A percentile compares a stretch with the other conserved stretches of the same genome.
Conservation (phyloP, 1,140 invertebrate species). For the Bombyx mori region ASM3026992v2 NC_085127.1:11047501-11048000, state of each 20-base stretch:
- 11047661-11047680: too few species aligned
- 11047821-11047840: conserved; percentile 12
- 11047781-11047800: conserved; percentile 38
- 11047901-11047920: conserved; percentile 34
- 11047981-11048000: conserved; percentile 4
- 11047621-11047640: too few species aligned
- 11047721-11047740: too few species aligned
- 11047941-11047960: conserved; percentile 51
- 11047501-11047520: not conserved
- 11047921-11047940: conserved; percentile 36
- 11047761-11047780: conserved; percentile 23
- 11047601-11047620: too few species aligned
- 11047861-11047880: conserved; percentile 48
- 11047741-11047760: not conserved
- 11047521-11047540: not conserved
- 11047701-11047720: too few species aligned
- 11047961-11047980: conserved; percentile 58
- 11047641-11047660: too few species aligned
- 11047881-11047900: conserved; percentile 28
- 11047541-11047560: too few species aligned
- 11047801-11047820: conserved; percentile 51
- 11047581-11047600: too few species aligned
- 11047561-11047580: too few species aligned
- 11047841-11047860: conserved; percentile 19
- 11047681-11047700: too few species aligned